Evolutionary conservation across 2,888 invertebrate genomes (phyloP).

Genomic region (Hypomecis atomaria): DNA sequence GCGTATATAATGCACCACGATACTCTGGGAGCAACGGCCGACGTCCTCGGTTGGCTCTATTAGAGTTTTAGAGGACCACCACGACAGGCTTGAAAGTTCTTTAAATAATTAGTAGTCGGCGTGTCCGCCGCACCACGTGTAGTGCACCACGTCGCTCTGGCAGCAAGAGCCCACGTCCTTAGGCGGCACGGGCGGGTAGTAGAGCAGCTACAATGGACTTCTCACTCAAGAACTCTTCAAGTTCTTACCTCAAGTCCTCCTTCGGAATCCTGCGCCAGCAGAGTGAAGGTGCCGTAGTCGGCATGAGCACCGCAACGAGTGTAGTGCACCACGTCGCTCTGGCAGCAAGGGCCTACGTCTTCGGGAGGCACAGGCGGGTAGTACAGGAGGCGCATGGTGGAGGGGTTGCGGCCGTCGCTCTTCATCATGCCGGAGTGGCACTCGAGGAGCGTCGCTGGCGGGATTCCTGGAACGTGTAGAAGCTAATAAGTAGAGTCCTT

Average conservation of each 20-base stretch:
- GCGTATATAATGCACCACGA: too few relatives aligned
- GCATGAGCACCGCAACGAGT: conserved; percentile 89
- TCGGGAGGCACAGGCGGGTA: conserved; percentile 88
- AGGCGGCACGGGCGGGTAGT: too few relatives aligned
- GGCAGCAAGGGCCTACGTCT: conserved; percentile 80
- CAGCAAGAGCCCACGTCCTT: too few relatives aligned
- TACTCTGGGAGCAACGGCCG: too few relatives aligned
- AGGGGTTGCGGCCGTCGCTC: conserved; percentile 86
- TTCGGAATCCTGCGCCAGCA: conserved; percentile 89
- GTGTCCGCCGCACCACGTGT: too few relatives aligned
- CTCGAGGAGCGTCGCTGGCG: conserved; percentile 85
- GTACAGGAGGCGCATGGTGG: conserved; percentile 88
- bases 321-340: conserved; percentile 64
- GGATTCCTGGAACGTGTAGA: conserved; percentile 73
- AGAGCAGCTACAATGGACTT: too few relatives aligned
- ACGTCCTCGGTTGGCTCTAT: too few relatives aligned
- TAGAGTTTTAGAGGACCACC: too few relatives aligned
- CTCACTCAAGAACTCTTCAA: too few relatives aligned
- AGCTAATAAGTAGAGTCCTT: background rate
- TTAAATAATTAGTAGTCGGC: too few relatives aligned
- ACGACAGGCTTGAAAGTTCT: too few relatives aligned
- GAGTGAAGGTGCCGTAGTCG: conserved; percentile 90
- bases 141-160: too few relatives aligned
- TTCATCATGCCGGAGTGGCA: conserved; percentile 88
- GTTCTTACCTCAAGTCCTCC: conserved; percentile 88